Conservation (phyloP, 1,140 invertebrate genomes). For the Nymphalis io region DNA sequence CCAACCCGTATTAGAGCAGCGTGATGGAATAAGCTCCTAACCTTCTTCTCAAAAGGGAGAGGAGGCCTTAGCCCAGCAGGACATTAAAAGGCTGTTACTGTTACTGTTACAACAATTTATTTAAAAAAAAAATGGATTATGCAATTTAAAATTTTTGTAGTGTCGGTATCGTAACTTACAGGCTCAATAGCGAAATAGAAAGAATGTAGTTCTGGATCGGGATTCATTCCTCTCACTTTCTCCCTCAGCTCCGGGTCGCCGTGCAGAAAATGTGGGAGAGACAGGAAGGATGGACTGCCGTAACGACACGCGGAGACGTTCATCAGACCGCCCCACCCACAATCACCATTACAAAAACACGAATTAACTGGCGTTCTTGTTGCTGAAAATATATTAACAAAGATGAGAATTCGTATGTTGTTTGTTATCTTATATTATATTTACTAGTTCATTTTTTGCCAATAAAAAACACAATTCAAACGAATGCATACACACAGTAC, state of each 20-base stretch:
- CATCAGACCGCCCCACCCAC: conserved; percentile 85
- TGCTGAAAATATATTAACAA: conserved; percentile 48
- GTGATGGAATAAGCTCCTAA: too few species aligned
- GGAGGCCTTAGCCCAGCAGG: too few species aligned
- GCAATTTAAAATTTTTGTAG: background rate
- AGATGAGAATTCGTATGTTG: too few species aligned
- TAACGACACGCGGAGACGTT: conserved; percentile 87
- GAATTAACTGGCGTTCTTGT: conserved; percentile 80
- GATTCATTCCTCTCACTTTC: conserved; percentile 86
- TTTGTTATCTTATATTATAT: too few species aligned
- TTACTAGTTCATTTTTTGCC: too few species aligned
- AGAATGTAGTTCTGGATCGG: conserved; percentile 85
- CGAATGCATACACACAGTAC: too few species aligned
- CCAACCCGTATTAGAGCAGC: too few species aligned
- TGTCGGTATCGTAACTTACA: conserved; percentile 45
- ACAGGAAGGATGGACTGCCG: conserved; percentile 90
- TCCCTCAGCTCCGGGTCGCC: conserved; percentile 86
- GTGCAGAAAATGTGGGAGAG: conserved; percentile 93
- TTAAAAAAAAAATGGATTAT: background rate
- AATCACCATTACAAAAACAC: conserved; percentile 87
- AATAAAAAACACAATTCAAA: too few species aligned
- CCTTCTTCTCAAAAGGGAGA: too few species aligned
- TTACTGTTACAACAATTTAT: too few species aligned
- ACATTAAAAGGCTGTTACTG: too few species aligned
- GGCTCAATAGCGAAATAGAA: conserved; percentile 88